Percentiles rank a stretch among this genome's conserved stretches.
Conservation (phyloP, 2,888 invertebrate genomes). For the Stomorhina lunata region DNA sequence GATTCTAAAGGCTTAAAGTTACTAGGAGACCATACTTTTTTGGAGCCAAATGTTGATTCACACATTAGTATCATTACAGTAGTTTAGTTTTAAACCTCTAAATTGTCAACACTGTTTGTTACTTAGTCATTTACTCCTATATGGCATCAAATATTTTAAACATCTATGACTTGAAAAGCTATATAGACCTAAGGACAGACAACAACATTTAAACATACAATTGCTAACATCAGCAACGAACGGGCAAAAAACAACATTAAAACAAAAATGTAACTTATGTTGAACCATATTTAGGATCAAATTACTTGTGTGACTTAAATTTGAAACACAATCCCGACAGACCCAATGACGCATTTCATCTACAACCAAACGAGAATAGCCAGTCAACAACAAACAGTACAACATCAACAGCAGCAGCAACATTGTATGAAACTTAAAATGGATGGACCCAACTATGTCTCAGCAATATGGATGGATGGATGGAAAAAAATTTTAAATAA, state of each 20-base stretch:
- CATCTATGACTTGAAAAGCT: constrained; percentile 39
- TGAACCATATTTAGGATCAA: constrained; percentile 66
- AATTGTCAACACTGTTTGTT: constrained; percentile 14
- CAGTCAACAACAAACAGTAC: neutral
- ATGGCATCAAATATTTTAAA: constrained; percentile 30
- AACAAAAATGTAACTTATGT: constrained; percentile 47
- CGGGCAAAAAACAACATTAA: neutral
- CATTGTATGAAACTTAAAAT: constrained; percentile 25
- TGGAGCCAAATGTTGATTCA: too few relatives aligned
- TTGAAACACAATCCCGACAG: constrained; percentile 64
- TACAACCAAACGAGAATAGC: constrained; percentile 12
- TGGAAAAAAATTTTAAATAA: constrained; percentile 56
- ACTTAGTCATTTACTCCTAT: neutral
- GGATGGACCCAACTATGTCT: constrained; percentile 35
- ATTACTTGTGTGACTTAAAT: constrained; percentile 67
- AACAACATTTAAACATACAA: neutral
- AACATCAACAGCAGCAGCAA: constrained; percentile 26
- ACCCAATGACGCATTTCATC: constrained; percentile 65
- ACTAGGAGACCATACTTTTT: too few relatives aligned
- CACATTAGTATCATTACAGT: too few relatives aligned
- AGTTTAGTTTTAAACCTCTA: neutral
- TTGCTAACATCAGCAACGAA: neutral
- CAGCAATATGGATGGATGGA: constrained; percentile 32
- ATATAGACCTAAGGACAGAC: neutral
- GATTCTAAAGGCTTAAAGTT: too few relatives aligned